These are phyloP conservation scores for Amphipoea lucens DNA, from an alignment of 2,888 invertebrate species.

Conservation along the genomic window DNA sequence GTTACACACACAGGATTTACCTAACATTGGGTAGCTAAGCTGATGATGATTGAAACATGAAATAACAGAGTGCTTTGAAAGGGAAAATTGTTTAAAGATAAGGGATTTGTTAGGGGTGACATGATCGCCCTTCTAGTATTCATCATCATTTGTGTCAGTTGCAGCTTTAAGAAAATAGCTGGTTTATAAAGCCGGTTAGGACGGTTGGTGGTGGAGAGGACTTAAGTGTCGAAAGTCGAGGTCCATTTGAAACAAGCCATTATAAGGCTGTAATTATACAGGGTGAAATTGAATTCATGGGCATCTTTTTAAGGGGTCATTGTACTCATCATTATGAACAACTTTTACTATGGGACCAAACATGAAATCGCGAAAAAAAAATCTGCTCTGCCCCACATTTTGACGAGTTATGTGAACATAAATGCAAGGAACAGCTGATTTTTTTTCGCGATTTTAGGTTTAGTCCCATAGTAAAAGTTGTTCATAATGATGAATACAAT, in stretches of 20 bases:
- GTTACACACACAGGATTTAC: constrained; percentile 36
- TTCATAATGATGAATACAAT: too few species aligned
- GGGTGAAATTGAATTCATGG: too few species aligned
- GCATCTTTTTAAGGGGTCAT: too few species aligned
- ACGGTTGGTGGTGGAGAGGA: too few species aligned
- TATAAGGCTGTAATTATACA: background rate
- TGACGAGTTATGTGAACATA: too few species aligned
- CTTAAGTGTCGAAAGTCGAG: background rate
- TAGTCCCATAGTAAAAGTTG: too few species aligned
- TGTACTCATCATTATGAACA: too few species aligned
- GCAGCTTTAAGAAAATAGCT: background rate
- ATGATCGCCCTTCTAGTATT: background rate
- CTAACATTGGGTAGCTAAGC: constrained; percentile 23
- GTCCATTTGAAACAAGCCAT: background rate
- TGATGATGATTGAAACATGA: constrained; percentile 37
- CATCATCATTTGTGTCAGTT: background rate
- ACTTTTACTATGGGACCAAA: too few species aligned
- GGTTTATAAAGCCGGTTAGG: background rate
- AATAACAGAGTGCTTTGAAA: constrained; percentile 8
- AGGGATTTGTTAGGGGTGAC: background rate
- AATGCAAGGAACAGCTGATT: too few species aligned
- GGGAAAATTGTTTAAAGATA: background rate
- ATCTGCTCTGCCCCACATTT: too few species aligned
- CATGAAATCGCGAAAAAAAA: too few species aligned
- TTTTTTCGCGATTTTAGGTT: too few species aligned